Conservation (phyloP, 2,113 vertebrate genomes). For the Cebidichthys violaceus region DNA sequence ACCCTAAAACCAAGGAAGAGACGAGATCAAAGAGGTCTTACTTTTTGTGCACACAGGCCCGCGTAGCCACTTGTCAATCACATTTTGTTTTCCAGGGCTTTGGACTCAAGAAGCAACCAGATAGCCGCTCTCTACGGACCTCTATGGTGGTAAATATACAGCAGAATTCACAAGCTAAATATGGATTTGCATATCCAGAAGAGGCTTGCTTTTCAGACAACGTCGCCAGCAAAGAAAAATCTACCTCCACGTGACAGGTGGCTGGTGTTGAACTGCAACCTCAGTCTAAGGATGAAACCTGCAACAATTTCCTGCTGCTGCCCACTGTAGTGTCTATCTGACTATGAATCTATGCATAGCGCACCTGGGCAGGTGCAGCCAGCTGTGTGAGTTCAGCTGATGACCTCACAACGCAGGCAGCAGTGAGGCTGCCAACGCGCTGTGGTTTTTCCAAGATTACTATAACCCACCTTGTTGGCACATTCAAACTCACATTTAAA, state of each 20-base stretch:
- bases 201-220: not conserved
- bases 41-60: constrained; percentile 48
- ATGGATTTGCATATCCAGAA: not conserved
- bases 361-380: constrained; percentile 56
- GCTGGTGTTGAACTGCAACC: not conserved
- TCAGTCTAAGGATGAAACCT: not conserved
- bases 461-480: constrained; percentile 10
- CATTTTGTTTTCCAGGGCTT: not conserved
- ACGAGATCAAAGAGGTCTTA: constrained; percentile 60
- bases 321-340: constrained; percentile 6
- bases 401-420: constrained; percentile 38
- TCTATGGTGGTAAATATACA: not conserved
- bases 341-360: not conserved
- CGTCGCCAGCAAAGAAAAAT: not conserved
- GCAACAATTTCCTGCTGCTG: not conserved
- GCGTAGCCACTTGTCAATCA: constrained; percentile 26
- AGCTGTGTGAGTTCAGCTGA: constrained; percentile 15
- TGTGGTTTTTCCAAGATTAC: constrained; percentile 49
- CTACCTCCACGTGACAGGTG: not conserved
- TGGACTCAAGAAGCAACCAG: constrained; percentile 20
- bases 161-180: not conserved
- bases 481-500: constrained; percentile 38
- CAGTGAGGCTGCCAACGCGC: constrained; percentile 21
- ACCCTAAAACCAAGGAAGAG: constrained; percentile 37
- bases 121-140: not conserved